These are phyloP conservation scores for Turritopsis rubra DNA, from an alignment of 30 jellyfish, hydroid and myxozoan genomes.

Conservation along the genomic window DNA sequence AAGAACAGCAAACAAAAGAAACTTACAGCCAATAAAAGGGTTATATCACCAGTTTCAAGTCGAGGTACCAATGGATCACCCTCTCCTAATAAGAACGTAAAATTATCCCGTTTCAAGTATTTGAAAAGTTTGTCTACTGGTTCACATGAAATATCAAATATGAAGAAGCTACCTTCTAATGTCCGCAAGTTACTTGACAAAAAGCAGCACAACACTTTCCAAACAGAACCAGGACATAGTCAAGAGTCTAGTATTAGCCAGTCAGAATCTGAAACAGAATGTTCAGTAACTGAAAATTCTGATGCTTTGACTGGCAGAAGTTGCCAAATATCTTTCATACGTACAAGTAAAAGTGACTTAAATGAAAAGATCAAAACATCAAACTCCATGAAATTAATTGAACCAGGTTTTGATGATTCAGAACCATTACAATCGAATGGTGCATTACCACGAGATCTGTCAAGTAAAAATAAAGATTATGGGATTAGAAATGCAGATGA, in stretches of 20 bases:
- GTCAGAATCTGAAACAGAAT: background rate
- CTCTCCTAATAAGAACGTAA: background rate
- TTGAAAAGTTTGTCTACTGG: slow-evolving; percentile 2
- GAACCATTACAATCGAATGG: too few species aligned
- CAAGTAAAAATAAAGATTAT: background rate
- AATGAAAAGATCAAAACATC: background rate
- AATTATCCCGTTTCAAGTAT: slow-evolving; percentile 3
- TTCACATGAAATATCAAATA: background rate
- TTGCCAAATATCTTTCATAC: background rate
- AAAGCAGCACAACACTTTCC: background rate
- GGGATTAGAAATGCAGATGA: background rate
- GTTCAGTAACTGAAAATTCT: background rate
- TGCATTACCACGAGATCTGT: background rate
- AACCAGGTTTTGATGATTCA: too few species aligned
- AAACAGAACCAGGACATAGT: background rate
- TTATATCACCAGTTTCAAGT: background rate
- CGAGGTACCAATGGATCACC: background rate
- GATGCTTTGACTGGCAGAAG: background rate
- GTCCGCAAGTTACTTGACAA: slow-evolving; percentile 6
- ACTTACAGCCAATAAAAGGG: background rate
- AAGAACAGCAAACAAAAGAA: background rate
- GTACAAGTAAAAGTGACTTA: background rate
- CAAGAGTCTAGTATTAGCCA: background rate
- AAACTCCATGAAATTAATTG: background rate
- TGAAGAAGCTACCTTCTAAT: background rate